Percentiles rank a stretch among this genome's conserved stretches.
These are phyloP conservation scores for Dione vanillae DNA, from an alignment of 2,888 invertebrate genomes.

Conservation along the genomic window DNA sequence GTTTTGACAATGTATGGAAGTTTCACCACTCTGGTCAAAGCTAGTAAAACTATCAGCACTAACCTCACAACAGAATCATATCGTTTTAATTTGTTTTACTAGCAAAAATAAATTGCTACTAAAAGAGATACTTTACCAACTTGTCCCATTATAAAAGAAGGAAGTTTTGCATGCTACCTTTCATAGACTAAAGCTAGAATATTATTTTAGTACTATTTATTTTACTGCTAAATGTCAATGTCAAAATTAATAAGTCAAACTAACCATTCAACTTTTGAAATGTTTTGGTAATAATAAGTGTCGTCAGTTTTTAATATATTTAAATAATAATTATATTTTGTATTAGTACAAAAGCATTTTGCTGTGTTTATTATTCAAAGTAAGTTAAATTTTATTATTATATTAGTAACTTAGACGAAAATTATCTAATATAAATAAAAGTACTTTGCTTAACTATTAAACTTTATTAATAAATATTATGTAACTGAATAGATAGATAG, in stretches of 20 bases:
- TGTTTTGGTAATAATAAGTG: conserved; percentile 3
- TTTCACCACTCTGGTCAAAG: no score
- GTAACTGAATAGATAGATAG: not conserved
- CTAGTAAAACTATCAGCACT: no score
- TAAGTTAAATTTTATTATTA: conserved; percentile 3
- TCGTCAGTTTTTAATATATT: not conserved
- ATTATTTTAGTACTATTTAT: no score
- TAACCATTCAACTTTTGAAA: conserved; percentile 16
- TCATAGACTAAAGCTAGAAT: no score
- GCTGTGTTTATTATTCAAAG: not conserved
- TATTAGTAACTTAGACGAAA: not conserved
- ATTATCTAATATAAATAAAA: not conserved
- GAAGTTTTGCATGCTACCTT: no score
- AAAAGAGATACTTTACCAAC: no score
- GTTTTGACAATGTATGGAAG: no score
- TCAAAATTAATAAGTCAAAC: conserved; percentile 2
- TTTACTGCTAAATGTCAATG: not conserved
- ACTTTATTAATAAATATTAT: conserved; percentile 17
- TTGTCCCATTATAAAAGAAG: no score
- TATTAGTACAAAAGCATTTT: not conserved
- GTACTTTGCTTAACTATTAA: not conserved
- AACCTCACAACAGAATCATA: no score
- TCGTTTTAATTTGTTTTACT: no score
- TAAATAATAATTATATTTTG: not conserved
- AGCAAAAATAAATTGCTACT: no score